These are phyloP conservation scores for Hexactinellida sp. DNA, from an alignment of 37 sponge, comb jelly and placozoan species.

Conservation along the genomic window DNA sequence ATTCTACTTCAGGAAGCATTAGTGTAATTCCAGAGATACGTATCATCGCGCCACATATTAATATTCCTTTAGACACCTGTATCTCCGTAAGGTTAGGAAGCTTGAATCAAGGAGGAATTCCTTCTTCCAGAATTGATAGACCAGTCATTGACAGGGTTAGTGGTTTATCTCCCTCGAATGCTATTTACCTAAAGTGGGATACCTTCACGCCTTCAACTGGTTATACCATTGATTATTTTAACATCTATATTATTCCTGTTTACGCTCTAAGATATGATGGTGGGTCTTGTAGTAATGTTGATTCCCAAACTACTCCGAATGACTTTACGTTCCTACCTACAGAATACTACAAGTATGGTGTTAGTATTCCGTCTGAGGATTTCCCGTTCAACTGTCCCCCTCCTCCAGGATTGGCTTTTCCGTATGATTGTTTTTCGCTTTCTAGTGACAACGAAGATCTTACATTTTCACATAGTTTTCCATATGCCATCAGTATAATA, in stretches of 20 bases:
- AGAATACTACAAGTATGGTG: not conserved
- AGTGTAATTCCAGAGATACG: not conserved
- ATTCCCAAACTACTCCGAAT: not conserved
- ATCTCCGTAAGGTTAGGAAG: not conserved
- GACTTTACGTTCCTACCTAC: not conserved
- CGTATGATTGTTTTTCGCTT: not conserved
- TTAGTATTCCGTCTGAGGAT: not conserved
- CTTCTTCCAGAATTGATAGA: not conserved
- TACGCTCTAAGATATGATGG: not conserved
- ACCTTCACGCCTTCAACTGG: not conserved
- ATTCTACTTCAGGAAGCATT: not conserved
- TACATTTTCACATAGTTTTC: not conserved
- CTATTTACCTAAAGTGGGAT: not conserved
- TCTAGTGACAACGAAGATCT: not conserved
- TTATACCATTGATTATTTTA: not conserved
- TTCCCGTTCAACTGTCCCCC: not conserved
- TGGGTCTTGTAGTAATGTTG: not conserved
- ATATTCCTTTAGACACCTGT: not conserved
- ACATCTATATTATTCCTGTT: not conserved
- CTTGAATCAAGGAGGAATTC: not conserved
- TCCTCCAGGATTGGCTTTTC: not conserved
- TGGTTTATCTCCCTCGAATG: not conserved
- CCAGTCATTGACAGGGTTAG: not conserved
- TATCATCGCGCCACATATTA: not conserved
- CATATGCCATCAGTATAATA: not conserved